Base-by-base conservation (phyloP, 2,888 invertebrate genomes). In the Rotaria magnacalcarata region DNA sequence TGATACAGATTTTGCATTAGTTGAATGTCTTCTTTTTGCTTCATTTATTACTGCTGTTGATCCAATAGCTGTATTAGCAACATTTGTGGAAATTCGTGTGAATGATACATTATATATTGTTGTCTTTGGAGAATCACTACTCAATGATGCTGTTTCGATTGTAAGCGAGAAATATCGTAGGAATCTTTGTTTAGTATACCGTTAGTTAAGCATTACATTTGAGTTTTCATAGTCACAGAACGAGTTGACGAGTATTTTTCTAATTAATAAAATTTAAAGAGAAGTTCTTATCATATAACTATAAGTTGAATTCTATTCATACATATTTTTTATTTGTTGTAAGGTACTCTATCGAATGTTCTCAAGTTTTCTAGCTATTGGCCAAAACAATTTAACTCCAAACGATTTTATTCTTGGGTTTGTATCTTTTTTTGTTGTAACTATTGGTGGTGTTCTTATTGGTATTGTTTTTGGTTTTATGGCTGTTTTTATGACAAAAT, bases 91-190 rank as follows among this genome's bases (percentile, higher is more conserved):
- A 92, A 96, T 97, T 88, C 97, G 97, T 90, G 97, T 98, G 88
- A 96, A 97, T 91, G 97, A 98, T 93, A 95, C 97, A 88, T 93
- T 98, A 88, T 97, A 98, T 91, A 98, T 98, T 90, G 96, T 97
- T 87, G 97, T 99, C 84, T 98, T 99, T 92, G 98, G 98, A 84
- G 98, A 99, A 92, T 97, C 97, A 56, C 93, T 99, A 89, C 93
- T 98, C 87, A 99, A 99, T 92, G 98, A 98, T 92, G 98, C 97
- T 88, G 97, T 98, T 88, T 97, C 97, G 88, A 97, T 98, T 89
- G 93, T 54, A 54, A 54, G 54, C 7, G 19, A 54, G 5, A 6
- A 54, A 21, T 6, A 21, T 54, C 10, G 1, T 54, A 54, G 19
- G 21, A 21, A 54, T 19, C 6, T 54, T 54, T 8, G 21, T 4